Evolutionary conservation across 2,797 vertebrate species (phyloP), one percentile per base, ranked within the genome.

Genomic region (Pseudochirops corinnae): DNA sequence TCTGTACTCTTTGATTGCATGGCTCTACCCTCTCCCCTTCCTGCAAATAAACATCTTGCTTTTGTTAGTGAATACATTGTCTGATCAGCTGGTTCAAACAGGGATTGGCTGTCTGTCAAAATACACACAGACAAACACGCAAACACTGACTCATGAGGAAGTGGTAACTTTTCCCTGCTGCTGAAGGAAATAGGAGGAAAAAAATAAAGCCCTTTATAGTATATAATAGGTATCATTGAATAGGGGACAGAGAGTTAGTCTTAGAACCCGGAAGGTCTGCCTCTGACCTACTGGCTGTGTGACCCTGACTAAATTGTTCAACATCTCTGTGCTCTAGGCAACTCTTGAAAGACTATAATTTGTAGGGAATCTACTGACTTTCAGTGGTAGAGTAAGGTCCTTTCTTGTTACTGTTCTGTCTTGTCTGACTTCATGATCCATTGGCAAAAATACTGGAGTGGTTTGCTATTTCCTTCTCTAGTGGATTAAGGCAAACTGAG

Each of bases 1-100:
- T 33, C 33, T 29, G 7, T 56, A 33, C 82, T 53, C 94, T 90
- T 60, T 26, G 56, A 53, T 74, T 87, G 0, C 5, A 16, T 6
- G 67, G 62, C 50, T 55, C 24, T 6, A 1, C 4, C n/a, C 29
- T 29, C 18, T 12, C 50, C 26, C 3, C n/a, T 93, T 92, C 58
- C 87, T 91, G 92, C 92, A 92, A 52, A 3, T 16, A 92, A 62
- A 29, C 87, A 67, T 93, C 93, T 95, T 95, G 52, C 93, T 93
- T 82, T 91, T 94, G 87, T 90, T 90, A 87, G 74, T 87, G 39
- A 87, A 50, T n/a, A 4, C 14, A 21, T 39, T 0, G 33, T 74
- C 62, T 87, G 74, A 91, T 50, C 93, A 56, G 53, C 60, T 90
- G 90, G 55, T 21, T 55, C 74, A 56, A 0, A 0, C 92, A 94